Percentiles rank a stretch among this genome's conserved stretches.
phyloP scores from a whole-genome alignment of 2,113 vertebrate species.

The Zosterops japonicus region DNA sequence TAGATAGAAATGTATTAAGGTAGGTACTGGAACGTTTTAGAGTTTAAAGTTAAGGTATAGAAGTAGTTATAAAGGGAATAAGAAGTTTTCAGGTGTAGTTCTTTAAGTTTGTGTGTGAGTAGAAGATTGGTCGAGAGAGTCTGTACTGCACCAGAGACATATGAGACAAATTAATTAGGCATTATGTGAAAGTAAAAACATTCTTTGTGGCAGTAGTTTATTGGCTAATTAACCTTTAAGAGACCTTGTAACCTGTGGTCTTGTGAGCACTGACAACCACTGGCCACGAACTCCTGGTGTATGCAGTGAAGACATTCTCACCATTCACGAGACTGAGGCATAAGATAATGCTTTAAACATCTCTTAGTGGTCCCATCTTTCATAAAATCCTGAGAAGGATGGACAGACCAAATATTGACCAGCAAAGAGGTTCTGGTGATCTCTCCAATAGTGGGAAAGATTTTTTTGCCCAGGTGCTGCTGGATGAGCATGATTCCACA shows the following conservation, averaged over 20 bases:
- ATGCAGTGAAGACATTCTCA: not conserved
- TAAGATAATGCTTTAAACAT: not conserved
- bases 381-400: not conserved
- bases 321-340: not conserved
- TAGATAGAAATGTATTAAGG: not conserved
- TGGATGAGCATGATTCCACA: not conserved
- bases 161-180: not conserved
- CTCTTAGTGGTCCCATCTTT: not conserved
- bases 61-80: not conserved
- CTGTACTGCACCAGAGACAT: accelerated
- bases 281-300: not conserved
- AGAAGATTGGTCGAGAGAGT: not conserved
- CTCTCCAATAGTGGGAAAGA: not conserved
- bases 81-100: not conserved
- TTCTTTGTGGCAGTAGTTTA: not conserved
- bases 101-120: not conserved
- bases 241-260: not conserved
- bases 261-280: not conserved
- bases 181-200: not conserved
- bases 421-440: not conserved
- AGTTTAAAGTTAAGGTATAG: not conserved
- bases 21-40: not conserved
- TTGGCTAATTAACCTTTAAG: not conserved
- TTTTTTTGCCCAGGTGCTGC: not conserved
- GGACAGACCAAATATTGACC: not conserved